Conservation (phyloP, 1,140 invertebrate genomes). For the Drosophila baimaii region DNA sequence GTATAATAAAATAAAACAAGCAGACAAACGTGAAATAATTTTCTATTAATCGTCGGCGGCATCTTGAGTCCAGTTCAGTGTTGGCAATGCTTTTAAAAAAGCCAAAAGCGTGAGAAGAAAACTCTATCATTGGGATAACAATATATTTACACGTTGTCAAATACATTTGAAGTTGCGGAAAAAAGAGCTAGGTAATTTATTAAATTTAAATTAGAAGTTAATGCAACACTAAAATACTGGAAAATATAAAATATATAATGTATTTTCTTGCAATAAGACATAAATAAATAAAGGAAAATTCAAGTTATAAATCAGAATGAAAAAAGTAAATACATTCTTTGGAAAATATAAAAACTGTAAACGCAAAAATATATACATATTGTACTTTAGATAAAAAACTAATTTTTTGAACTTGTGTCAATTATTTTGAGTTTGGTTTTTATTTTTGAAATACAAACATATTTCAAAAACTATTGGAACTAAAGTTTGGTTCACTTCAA, state of each 20-base stretch:
- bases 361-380: not conserved
- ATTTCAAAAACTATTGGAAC: not conserved
- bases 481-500: too few species aligned
- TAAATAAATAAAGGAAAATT: not conserved
- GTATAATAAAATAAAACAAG: slow-evolving; percentile 52
- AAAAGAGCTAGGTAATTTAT: not conserved
- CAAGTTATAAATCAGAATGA: not conserved
- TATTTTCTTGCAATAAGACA: not conserved
- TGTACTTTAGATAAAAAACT: not conserved
- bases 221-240: not conserved
- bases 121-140: not conserved
- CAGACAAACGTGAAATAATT: slow-evolving; percentile 65
- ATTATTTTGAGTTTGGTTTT: too few species aligned
- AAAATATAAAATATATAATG: too few species aligned
- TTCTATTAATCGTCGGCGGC: slow-evolving; percentile 60
- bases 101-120: not conserved
- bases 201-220: not conserved
- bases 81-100: not conserved
- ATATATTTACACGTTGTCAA: not conserved
- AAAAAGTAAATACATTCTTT: not conserved
- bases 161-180: too few species aligned
- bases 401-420: not conserved
- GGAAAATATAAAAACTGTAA: not conserved
- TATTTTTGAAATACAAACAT: not conserved
- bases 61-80: slow-evolving; percentile 21